Evolutionary conservation across 92 coral and sea anemone genomes (phyloP).

Genomic region (Scolanthus callimorphus): DNA sequence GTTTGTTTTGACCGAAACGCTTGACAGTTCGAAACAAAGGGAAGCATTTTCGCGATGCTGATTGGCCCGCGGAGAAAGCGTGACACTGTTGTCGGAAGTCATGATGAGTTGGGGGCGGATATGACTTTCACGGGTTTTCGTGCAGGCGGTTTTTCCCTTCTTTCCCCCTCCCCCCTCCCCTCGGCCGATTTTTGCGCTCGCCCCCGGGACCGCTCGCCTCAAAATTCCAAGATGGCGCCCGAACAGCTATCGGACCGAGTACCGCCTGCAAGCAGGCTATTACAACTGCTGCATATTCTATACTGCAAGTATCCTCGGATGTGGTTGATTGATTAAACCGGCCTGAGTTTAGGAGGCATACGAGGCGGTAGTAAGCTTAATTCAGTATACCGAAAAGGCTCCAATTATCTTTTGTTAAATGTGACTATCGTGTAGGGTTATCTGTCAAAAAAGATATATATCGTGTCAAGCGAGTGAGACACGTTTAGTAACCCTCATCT

Average conservation of each 20-base stretch:
- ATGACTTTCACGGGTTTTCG: background rate
- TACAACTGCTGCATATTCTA: too few relatives aligned
- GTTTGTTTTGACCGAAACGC: slow-evolving; percentile 1
- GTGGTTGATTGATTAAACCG: too few relatives aligned
- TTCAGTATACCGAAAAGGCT: too few relatives aligned
- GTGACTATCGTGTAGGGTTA: too few relatives aligned
- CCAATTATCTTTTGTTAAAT: too few relatives aligned
- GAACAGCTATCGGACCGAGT: too few relatives aligned
- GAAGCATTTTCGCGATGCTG: background rate
- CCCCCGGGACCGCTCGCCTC: background rate
- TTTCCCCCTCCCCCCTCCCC: background rate
- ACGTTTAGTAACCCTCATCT: too few relatives aligned
- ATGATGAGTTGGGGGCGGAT: background rate
- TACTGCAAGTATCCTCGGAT: too few relatives aligned
- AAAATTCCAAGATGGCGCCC: background rate
- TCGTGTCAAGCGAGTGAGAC: too few relatives aligned
- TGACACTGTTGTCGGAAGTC: background rate
- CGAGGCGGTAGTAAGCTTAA: too few relatives aligned
- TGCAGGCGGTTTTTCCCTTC: slow-evolving; percentile 5
- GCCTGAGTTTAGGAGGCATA: too few relatives aligned
- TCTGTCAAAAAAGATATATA: too few relatives aligned
- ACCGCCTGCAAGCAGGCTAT: slow-evolving; percentile 12
- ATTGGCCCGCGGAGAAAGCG: slow-evolving; percentile 3
- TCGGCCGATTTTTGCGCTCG: background rate
- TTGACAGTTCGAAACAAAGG: background rate